Percentiles rank a stretch among this genome's conserved stretches.
Evolutionary conservation across 2,113 vertebrate genomes (phyloP).

Genomic region (Petrocephalus zakoni): DNA sequence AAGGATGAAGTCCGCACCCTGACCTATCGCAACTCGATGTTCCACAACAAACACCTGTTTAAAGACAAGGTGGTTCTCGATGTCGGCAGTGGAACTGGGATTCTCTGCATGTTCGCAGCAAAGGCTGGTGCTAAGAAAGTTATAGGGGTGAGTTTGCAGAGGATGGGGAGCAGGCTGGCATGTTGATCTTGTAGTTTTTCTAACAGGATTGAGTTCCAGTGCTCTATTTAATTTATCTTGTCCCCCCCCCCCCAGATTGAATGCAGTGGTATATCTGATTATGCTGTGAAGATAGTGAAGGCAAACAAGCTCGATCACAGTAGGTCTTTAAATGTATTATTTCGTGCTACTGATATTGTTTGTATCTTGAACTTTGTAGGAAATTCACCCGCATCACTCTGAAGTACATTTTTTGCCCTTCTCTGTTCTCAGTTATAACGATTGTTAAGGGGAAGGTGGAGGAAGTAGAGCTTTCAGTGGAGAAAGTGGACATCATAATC

Average conservation of each 20-base stretch:
- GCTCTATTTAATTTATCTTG: not conserved
- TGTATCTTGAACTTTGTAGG: not conserved
- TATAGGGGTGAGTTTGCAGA: slow-evolving; percentile 69
- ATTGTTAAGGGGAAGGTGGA: slow-evolving; percentile 93
- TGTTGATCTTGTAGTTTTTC: not conserved
- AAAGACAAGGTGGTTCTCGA: slow-evolving; percentile 91
- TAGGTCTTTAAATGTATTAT: slow-evolving; percentile 48
- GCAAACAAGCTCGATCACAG: slow-evolving; percentile 86
- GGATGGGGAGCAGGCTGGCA: not conserved
- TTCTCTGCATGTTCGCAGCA: slow-evolving; percentile 90
- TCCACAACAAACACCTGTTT: slow-evolving; percentile 89
- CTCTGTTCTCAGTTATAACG: slow-evolving; percentile 68
- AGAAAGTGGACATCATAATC: slow-evolving; percentile 88
- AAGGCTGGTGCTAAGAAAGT: slow-evolving; percentile 87
- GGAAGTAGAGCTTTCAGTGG: slow-evolving; percentile 81
- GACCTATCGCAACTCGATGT: slow-evolving; percentile 91
- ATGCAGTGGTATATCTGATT: slow-evolving; percentile 90
- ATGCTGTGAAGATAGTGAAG: slow-evolving; percentile 87
- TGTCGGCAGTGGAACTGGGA: slow-evolving; percentile 83
- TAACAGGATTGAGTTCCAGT: not conserved
- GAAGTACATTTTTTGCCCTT: not conserved
- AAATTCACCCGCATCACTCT: not conserved
- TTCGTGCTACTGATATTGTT: not conserved
- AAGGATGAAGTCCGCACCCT: slow-evolving; percentile 89
- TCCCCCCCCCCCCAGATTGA: slow-evolving; percentile 66